Conservation (phyloP, 2,888 invertebrate species). For the Gryllus longicercus region DNA sequence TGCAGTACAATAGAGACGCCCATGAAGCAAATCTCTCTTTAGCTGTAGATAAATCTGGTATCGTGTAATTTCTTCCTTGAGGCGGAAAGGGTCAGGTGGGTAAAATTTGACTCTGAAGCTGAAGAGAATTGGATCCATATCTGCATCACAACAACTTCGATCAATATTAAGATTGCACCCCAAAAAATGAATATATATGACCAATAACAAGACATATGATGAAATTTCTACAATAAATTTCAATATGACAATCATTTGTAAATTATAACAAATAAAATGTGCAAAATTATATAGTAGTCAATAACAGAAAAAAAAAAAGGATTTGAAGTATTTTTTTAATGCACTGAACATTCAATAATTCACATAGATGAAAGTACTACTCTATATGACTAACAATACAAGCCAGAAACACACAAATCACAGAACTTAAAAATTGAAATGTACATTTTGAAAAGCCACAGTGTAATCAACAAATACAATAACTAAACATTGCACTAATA, state of each 20-base stretch:
- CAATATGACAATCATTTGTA: not conserved
- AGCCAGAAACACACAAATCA: no score
- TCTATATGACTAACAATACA: no score
- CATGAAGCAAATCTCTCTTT: conserved; percentile 91
- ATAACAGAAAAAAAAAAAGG: not conserved
- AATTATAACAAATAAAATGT: no score
- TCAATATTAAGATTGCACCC: not conserved
- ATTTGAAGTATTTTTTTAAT: not conserved
- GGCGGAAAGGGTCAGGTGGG: conserved; percentile 87
- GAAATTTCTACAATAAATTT: no score
- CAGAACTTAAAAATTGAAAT: no score
- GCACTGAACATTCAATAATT: conserved; percentile 18
- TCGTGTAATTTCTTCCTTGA: conserved; percentile 91
- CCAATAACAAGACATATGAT: no score
- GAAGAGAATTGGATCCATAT: conserved; percentile 85
- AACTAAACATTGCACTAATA: no score
- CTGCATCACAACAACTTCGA: conserved; percentile 50
- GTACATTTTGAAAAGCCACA: no score
- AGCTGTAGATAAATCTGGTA: conserved; percentile 93
- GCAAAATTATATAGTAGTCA: no score
- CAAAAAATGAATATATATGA: not conserved
- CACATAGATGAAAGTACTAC: not conserved
- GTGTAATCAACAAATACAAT: no score
- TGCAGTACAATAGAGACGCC: conserved; percentile 86
- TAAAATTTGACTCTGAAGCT: conserved; percentile 98